Evolutionary conservation across 2,797 vertebrate genomes (phyloP), one percentile per base, ranked within the genome.

Genomic region (Kryptolebias ocellatus): DNA sequence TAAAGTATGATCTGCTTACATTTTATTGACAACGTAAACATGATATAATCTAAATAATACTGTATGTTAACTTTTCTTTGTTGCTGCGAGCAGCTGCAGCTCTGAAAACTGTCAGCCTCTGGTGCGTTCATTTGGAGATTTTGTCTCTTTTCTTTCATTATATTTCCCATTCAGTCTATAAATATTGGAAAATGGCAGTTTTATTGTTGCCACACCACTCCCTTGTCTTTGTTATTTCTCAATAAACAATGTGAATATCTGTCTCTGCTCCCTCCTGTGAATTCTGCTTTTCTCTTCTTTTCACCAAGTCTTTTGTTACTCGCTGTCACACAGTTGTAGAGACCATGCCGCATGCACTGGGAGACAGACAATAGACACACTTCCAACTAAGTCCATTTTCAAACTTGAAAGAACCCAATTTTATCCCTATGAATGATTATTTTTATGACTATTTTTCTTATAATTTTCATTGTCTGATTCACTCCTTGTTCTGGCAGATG

Each of bases 171-270:
- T 70, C 58, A 76, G 31, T 44, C 64, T 49, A 28, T 51, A 6
- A 18, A 16, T 34, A 31, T 55, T 64, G 17, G 7, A 64, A 53
- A 37, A 57, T 57, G 28, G 4, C 20, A 29, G 50, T 60, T 74
- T 78, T 15, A 53, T 27, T 72, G 18, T 53, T 50, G 5, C 7
- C 7, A 3, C 28, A 57, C 14, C 46, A 60, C 53, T 47, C 27
- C 46, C 16, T 5, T 17, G 5, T 70, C 60, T 53, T 68, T 62
- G 66, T 55, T 51, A 24, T 42, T 67, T 79, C 50, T 68, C 29
- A 66, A 60, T 69, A 74, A 77, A 77, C 27, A 71, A 72, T 65
- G 37, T 70, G 16, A 57, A 51, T 71, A 31, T 47, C 34, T 57
- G 37, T 20, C 15, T 47, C n/a, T 31, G 17, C 28, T 55, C 55